Evolutionary conservation across 2,113 vertebrate genomes (phyloP), one percentile per base, ranked within the genome.

Genomic region (Rana temporaria): DNA sequence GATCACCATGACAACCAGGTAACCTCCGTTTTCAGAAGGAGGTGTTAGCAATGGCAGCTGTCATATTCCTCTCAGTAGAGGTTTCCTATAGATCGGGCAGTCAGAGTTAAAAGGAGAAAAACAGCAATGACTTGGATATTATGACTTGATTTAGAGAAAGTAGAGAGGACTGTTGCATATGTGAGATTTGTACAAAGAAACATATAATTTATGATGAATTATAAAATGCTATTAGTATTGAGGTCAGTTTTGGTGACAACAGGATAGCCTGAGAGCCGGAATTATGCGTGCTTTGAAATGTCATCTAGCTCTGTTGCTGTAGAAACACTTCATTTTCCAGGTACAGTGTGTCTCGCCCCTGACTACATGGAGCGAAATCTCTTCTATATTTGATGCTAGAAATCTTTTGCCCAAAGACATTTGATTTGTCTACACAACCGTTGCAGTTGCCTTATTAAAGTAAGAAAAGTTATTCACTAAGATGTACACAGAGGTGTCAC

Each of bases 251-350:
- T 64, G 66, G 78, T 62, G 65, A 70, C 30, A 82, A 18, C 57
- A 53, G 73, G 71, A 75, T 82, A 55, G 63, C 56, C 60, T 74
- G 42, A 56, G 60, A 59, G 59, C 72, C 16, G 42, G 63, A 75
- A 56, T 79, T 79, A 79, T 79, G 12, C 38, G 16, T 71, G 66
- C 66, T 80, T 80, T 80, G 78, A 80, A 80, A 80, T 79, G 78
- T 80, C 78, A 69, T 80, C 53, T 59, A 70, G 78, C 55, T 70
- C 56, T 62, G 78, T 80, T 80, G 78, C 67, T 80, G 78, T 79
- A 62, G 78, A 60, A 80, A 80, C 78, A 79, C 66, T 68, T 69
- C 32, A 79, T 80, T 62, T 79, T 70, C 60, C 64, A 80, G 78
- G 78, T 80, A 70, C 66, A 70, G n/a, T 80, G 65, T 79, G 78